Conservation (phyloP, 2,113 vertebrate genomes). For the Australoheros scitulus region DNA sequence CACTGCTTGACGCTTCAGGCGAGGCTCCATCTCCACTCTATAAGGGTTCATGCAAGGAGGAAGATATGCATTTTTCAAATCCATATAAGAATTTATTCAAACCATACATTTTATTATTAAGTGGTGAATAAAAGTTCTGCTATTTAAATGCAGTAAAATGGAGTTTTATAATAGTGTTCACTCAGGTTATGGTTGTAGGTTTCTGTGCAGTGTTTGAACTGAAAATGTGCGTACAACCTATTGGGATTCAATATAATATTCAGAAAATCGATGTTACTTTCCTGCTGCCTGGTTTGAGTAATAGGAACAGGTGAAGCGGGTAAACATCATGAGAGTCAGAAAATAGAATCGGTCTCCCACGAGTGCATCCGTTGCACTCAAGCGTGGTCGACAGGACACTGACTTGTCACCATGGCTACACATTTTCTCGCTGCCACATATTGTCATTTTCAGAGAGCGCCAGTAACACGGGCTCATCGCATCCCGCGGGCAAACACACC, state of each 20-base stretch:
- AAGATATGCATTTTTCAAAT: conserved; percentile 49
- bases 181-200: neutral
- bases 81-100: conserved; percentile 50
- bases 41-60: conserved; percentile 49
- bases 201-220: neutral
- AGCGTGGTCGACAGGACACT: conserved; percentile 41
- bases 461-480: conserved; percentile 12
- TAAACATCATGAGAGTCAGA: conserved; percentile 43
- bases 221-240: neutral
- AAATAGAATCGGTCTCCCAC: conserved; percentile 44
- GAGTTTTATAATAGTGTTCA: neutral
- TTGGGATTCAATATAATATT: neutral
- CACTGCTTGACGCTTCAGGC: conserved; percentile 40
- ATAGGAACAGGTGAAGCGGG: conserved; percentile 35
- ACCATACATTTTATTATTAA: conserved; percentile 15
- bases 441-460: conserved; percentile 30
- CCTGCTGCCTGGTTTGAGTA: neutral
- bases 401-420: conserved; percentile 71
- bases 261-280: neutral
- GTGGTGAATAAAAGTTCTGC: neutral
- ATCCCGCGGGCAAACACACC: conserved; percentile 36
- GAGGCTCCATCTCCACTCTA: conserved; percentile 9
- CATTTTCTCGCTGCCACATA: conserved; percentile 40
- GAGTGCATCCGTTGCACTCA: conserved; percentile 1
- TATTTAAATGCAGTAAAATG: neutral